phyloP scores from a whole-genome alignment of 2,797 vertebrate genomes.

The Onychomys leucogaster region DNA sequence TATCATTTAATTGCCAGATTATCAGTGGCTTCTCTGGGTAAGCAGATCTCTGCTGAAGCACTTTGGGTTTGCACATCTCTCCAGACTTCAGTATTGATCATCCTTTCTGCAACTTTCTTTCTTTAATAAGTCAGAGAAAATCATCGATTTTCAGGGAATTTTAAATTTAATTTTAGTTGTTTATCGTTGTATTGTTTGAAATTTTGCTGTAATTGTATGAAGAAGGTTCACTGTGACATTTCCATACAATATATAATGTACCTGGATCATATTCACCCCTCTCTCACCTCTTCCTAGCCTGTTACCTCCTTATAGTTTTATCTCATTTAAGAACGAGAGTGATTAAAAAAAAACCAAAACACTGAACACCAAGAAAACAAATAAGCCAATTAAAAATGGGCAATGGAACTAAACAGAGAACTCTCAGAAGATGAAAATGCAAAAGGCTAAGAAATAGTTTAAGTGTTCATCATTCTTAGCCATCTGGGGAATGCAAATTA shows the following conservation, averaged over 20 bases:
- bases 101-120: conserved; percentile 3
- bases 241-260: not conserved
- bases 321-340: not conserved
- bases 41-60: not conserved
- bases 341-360: not conserved
- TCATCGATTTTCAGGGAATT: not conserved
- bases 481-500: not conserved
- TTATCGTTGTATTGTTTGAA: not conserved
- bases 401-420: not conserved
- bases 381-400: not conserved
- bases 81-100: not conserved
- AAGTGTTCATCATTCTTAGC: not conserved
- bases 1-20: not conserved
- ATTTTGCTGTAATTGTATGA: not conserved
- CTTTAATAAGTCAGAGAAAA: not conserved
- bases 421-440: not conserved
- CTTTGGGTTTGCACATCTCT: not conserved
- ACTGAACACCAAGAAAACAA: not conserved
- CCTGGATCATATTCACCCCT: not conserved
- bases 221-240: not conserved
- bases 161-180: not conserved
- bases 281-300: too few relatives aligned
- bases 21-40: not conserved
- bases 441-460: not conserved
- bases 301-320: not conserved